Evolutionary conservation across 2,797 vertebrate species (phyloP).

Genomic region (Urosaurus nigricauda): DNA sequence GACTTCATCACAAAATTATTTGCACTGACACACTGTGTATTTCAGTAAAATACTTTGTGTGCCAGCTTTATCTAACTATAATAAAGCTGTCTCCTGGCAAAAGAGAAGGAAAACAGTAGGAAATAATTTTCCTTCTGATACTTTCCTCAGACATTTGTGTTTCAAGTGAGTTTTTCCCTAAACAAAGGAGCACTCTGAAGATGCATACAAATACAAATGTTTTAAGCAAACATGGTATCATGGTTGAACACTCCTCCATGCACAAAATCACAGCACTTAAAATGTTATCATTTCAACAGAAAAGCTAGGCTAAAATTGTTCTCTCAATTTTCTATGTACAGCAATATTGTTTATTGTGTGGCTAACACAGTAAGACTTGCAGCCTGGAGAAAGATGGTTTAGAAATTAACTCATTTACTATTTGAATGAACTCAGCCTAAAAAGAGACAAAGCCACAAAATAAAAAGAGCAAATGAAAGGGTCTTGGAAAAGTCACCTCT

Average conservation of each 20-base stretch:
- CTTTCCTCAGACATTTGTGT: not conserved
- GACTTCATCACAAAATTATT: not conserved
- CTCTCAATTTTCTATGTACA: not conserved
- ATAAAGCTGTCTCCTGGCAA: not conserved
- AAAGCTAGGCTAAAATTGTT: not conserved
- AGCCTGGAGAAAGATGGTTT: not conserved
- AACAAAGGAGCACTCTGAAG: not conserved
- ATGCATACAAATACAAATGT: not conserved
- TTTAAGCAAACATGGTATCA: not conserved
- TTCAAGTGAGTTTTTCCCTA: not conserved
- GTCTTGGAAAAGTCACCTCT: too few relatives aligned
- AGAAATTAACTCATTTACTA: too few relatives aligned
- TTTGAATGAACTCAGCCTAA: too few relatives aligned
- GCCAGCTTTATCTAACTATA: not conserved
- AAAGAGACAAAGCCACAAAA: too few relatives aligned
- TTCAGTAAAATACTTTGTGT: not conserved
- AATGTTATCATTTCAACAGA: not conserved
- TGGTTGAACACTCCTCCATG: not conserved
- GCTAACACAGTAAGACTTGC: not conserved
- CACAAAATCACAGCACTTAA: not conserved
- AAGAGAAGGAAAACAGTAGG: not conserved
- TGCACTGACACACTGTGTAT: not conserved
- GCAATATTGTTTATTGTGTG: not conserved
- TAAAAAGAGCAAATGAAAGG: too few relatives aligned
- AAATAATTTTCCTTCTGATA: not conserved